Base-by-base conservation (phyloP, 2,797 vertebrate species). In the Mormyrops boulengeri region DNA sequence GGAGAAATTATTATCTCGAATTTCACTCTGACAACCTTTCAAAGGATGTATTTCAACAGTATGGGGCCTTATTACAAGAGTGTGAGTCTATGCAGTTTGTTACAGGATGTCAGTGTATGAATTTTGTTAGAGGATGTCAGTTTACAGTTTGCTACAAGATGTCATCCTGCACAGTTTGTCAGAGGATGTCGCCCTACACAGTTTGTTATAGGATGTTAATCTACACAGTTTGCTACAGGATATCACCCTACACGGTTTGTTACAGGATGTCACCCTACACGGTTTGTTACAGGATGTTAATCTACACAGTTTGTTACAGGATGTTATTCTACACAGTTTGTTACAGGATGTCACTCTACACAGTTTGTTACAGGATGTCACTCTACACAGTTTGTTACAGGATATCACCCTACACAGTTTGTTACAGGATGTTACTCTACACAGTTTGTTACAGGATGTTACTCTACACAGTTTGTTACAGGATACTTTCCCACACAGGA, bases 11-110 rank as follows among this genome's bases (percentile, higher is more conserved):
- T 85, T 89, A 62, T 57, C 44, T 17, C 8, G 14, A 57, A 82
- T 89, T 82, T 89, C 57, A 85, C 82, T 30, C 57, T 89, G 22
- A 60, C 88, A 66, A 30, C 82, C 44, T 66, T 66, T 89, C 82
- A 86, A 89, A 89, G 53, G 41, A 62, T 69, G 60, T 82, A 89
- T 66, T 89, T 85, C 41, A 85, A 47, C 44, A 62, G 41, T 82
- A 52, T 50, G 55, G 30, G 55, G 44, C 85, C n/a, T 60, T 77
- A 87, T 85, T 85, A 85, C 22, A 85, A 11, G 82, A 44, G 47
- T 52, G 82, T 85, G 47, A 49, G 47, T 30, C 82, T 85, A 52
- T 52, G n/a, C 47, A 49, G 19, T 52, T 49, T 52, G 44, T 85
- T 52, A 3, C 7, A 26, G 82, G 44, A 52, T 85, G 82, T 85